phyloP scores from a whole-genome alignment of 2,888 invertebrate genomes.

The Ischnura elegans region DNA sequence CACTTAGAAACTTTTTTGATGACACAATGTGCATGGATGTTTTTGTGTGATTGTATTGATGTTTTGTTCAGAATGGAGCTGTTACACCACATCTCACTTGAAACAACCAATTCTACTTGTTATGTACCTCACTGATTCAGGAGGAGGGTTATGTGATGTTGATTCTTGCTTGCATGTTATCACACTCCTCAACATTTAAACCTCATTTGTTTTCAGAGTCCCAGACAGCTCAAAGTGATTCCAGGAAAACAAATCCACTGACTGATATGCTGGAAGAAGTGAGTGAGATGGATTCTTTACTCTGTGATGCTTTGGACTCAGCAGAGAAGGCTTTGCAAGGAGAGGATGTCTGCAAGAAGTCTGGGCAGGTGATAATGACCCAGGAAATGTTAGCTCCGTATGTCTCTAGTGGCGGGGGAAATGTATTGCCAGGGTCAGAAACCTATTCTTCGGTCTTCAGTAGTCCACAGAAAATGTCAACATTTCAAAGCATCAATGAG shows the following conservation, averaged over 20 bases:
- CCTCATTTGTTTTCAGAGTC: not conserved
- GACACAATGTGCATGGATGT: no score
- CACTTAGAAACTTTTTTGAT: no score
- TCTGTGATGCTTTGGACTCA: slow-evolving; percentile 29
- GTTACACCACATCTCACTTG: no score
- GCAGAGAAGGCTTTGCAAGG: not conserved
- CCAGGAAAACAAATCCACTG: slow-evolving; percentile 43
- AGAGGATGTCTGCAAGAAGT: not conserved
- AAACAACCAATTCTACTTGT: no score
- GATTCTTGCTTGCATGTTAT: no score
- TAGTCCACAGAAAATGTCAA: slow-evolving; percentile 28
- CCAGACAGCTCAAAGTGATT: slow-evolving; percentile 68
- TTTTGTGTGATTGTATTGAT: no score
- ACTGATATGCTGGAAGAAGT: not conserved
- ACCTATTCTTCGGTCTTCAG: not conserved
- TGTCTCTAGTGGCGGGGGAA: no score
- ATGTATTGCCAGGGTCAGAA: not conserved
- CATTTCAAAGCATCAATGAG: slow-evolving; percentile 78
- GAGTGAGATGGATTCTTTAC: not conserved
- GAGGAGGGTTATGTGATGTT: no score
- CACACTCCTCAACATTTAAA: no score
- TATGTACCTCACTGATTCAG: no score
- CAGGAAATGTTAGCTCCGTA: no score
- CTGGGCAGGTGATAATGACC: not conserved
- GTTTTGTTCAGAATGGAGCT: no score